Evolutionary conservation across 2,113 vertebrate genomes (phyloP).

Genomic region (Urocolius indicus): DNA sequence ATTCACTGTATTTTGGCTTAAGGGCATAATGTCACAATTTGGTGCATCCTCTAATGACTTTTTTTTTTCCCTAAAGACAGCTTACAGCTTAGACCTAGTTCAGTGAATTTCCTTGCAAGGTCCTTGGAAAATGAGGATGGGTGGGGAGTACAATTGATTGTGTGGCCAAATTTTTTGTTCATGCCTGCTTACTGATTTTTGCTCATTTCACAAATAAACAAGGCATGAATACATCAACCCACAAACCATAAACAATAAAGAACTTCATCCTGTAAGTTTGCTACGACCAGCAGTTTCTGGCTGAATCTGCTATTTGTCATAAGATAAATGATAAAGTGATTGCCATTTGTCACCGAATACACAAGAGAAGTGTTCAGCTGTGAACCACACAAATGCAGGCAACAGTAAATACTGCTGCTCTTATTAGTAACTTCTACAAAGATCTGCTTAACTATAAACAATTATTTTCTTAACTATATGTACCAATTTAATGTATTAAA

Average conservation of each 20-base stretch:
- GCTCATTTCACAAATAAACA: slow-evolving; percentile 91
- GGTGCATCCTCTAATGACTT: slow-evolving; percentile 83
- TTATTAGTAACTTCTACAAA: slow-evolving; percentile 70
- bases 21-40: slow-evolving; percentile 85
- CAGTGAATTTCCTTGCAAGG: slow-evolving; percentile 82
- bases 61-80: slow-evolving; percentile 72
- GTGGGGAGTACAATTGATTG: slow-evolving; percentile 78
- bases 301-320: slow-evolving; percentile 90
- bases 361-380: slow-evolving; percentile 83
- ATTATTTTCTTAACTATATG: slow-evolving; percentile 24
- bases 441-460: slow-evolving; percentile 51
- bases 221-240: slow-evolving; percentile 91
- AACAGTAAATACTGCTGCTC: slow-evolving; percentile 76
- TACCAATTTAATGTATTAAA: slow-evolving; percentile 59
- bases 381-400: slow-evolving; percentile 77
- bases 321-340: slow-evolving; percentile 90
- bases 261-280: slow-evolving; percentile 91
- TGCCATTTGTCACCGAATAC: slow-evolving; percentile 87
- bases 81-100: slow-evolving; percentile 83
- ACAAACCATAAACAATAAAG: slow-evolving; percentile 91
- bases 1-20: slow-evolving; percentile 84
- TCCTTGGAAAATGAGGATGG: slow-evolving; percentile 76
- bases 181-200: slow-evolving; percentile 87
- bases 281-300: slow-evolving; percentile 88
- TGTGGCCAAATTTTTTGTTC: slow-evolving; percentile 82